A percentile compares a stretch with the other conserved stretches of the same genome.
Evolutionary conservation across 2,888 invertebrate genomes (phyloP).

Genomic region (Empis livida): DNA sequence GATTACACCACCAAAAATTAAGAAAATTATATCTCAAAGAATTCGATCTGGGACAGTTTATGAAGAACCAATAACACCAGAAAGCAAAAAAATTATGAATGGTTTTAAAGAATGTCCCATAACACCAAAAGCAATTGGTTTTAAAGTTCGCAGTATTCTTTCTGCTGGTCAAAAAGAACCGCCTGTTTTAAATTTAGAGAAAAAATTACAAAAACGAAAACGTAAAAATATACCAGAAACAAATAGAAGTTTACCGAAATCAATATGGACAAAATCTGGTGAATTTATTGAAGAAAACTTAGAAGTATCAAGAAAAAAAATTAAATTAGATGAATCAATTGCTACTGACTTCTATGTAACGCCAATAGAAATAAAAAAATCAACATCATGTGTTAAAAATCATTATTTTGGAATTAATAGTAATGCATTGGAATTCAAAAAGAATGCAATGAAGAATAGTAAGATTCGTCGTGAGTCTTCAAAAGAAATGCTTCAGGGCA

Average conservation of each 20-base stretch:
- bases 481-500: conserved; percentile 15
- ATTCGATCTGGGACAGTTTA: conserved; percentile 23
- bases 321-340: conserved; percentile 4
- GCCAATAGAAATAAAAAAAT: conserved; percentile 10
- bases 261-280: conserved; percentile 20
- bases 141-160: conserved; percentile 16
- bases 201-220: conserved; percentile 13
- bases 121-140: conserved; percentile 19
- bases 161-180: conserved; percentile 11
- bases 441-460: conserved; percentile 13
- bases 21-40: conserved; percentile 5
- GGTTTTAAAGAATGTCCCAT: conserved; percentile 22
- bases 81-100: conserved; percentile 1
- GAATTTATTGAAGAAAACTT: conserved; percentile 18
- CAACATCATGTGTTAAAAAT: background rate
- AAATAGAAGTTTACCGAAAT: conserved; percentile 14
- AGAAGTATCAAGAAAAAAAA: conserved; percentile 1
- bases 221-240: conserved; percentile 11
- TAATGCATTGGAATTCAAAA: conserved; percentile 17
- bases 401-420: background rate
- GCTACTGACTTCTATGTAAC: conserved; percentile 13
- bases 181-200: conserved; percentile 3
- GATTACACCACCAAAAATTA: background rate
- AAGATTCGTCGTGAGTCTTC: conserved; percentile 14
- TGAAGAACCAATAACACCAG: conserved; percentile 26